Evolutionary conservation across 2,888 invertebrate species (phyloP).

Genomic region (Cephus spinipes): DNA sequence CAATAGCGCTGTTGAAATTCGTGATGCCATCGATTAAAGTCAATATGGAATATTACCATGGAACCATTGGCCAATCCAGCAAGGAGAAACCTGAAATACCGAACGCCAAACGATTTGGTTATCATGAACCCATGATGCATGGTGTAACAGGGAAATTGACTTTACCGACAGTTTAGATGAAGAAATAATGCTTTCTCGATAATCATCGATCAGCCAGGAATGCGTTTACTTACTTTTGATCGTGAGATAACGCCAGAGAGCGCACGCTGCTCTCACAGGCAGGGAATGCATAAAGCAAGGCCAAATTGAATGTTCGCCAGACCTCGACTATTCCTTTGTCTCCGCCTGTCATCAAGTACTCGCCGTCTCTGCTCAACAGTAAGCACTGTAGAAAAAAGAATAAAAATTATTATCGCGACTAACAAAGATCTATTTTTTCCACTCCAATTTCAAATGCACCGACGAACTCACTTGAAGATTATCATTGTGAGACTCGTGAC

Average conservation of each 20-base stretch:
- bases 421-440: background rate
- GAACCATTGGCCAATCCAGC: slow-evolving; percentile 98
- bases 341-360: slow-evolving; percentile 98
- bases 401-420: background rate
- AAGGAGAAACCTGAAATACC: slow-evolving; percentile 86
- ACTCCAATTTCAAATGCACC: background rate
- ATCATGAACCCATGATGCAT: background rate
- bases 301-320: slow-evolving; percentile 97
- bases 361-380: slow-evolving; percentile 96
- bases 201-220: background rate
- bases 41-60: slow-evolving; percentile 98
- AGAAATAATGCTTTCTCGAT: background rate
- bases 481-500: slow-evolving; percentile 94
- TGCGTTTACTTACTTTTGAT: slow-evolving; percentile 89
- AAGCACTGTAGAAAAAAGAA: slow-evolving; percentile 77
- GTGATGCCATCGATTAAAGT: slow-evolving; percentile 98
- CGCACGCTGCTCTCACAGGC: slow-evolving; percentile 95
- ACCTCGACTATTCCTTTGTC: slow-evolving; percentile 98
- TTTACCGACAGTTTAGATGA: background rate
- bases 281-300: slow-evolving; percentile 97
- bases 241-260: slow-evolving; percentile 95
- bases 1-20: slow-evolving; percentile 95
- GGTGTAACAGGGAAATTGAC: background rate
- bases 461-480: slow-evolving; percentile 83
- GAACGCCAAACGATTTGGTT: background rate